Evolutionary conservation across 1,140 invertebrate species (phyloP).

Genomic region (Drosophila suzukii): DNA sequence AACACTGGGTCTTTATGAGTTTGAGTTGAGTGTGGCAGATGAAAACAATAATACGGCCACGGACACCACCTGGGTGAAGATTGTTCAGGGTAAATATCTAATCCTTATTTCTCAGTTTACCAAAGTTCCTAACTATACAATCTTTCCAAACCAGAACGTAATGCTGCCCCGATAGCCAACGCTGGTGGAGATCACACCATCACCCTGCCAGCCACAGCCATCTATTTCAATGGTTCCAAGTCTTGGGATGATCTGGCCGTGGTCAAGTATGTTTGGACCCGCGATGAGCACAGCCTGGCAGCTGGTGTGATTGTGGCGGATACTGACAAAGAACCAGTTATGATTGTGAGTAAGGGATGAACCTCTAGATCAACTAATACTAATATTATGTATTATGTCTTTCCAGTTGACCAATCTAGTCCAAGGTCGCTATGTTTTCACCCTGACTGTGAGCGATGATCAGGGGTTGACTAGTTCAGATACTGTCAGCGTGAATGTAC

Average conservation of each 20-base stretch:
- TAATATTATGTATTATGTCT: slow-evolving; percentile 1
- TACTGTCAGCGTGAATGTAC: slow-evolving; percentile 93
- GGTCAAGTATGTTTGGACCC: slow-evolving; percentile 93
- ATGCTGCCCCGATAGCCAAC: slow-evolving; percentile 94
- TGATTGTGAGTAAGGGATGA: slow-evolving; percentile 87
- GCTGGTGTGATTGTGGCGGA: slow-evolving; percentile 91
- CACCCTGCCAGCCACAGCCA: slow-evolving; percentile 89
- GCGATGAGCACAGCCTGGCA: slow-evolving; percentile 92
- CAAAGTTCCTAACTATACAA: not conserved
- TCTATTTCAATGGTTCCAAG: slow-evolving; percentile 93
- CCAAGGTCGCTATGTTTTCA: slow-evolving; percentile 94
- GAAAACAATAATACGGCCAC: slow-evolving; percentile 92
- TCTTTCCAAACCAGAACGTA: slow-evolving; percentile 88
- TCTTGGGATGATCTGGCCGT: slow-evolving; percentile 96
- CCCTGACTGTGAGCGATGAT: slow-evolving; percentile 94
- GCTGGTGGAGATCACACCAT: slow-evolving; percentile 93
- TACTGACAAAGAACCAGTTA: slow-evolving; percentile 90
- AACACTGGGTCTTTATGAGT: slow-evolving; percentile 93
- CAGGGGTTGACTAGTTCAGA: slow-evolving; percentile 93
- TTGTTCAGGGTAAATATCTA: slow-evolving; percentile 92
- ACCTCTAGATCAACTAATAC: not conserved
- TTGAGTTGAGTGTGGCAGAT: slow-evolving; percentile 94
- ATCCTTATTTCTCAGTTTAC: not conserved
- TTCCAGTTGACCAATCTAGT: slow-evolving; percentile 91
- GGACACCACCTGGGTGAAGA: slow-evolving; percentile 90